A percentile compares a stretch with the other conserved stretches of the same genome.
Conservation (phyloP, 1,140 invertebrate species). For the Drosophila orena region DNA sequence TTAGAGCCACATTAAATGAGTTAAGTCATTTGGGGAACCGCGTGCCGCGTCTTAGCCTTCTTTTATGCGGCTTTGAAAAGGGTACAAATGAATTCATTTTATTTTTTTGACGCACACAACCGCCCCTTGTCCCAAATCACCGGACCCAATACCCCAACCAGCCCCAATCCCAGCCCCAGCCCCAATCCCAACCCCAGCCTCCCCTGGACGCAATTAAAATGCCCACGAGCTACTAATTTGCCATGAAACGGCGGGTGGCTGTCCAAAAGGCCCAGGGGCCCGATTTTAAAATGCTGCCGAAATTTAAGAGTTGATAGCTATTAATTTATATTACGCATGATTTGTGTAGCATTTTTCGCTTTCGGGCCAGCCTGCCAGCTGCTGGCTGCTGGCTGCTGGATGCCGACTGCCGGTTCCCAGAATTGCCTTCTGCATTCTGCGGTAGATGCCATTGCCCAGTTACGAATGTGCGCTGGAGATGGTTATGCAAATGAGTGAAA, state of each 20-base stretch:
- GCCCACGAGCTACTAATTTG: conserved; percentile 82
- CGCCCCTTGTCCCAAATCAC: conserved; percentile 14
- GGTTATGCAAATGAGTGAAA: conserved; percentile 41
- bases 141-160: not conserved
- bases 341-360: conserved; percentile 58
- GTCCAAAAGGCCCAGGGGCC: conserved; percentile 1
- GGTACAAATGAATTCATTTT: conserved; percentile 82
- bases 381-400: too few relatives aligned
- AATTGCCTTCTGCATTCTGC: conserved; percentile 27
- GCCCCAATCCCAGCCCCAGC: not conserved
- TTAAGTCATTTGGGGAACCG: conserved; percentile 72
- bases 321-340: conserved; percentile 81
- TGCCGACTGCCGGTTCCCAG: conserved; percentile 31
- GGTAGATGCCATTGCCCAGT: conserved; percentile 20
- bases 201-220: conserved; percentile 75
- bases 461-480: conserved; percentile 11
- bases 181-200: not conserved
- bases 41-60: conserved; percentile 63
- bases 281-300: conserved; percentile 56
- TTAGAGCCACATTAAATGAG: conserved; percentile 82
- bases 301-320: conserved; percentile 75
- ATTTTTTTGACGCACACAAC: conserved; percentile 77
- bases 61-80: conserved; percentile 76
- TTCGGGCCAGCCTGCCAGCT: too few relatives aligned
- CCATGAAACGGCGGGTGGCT: conserved; percentile 63